A percentile compares a stretch with the other conserved stretches of the same genome.
Conservation (phyloP, 1,140 invertebrate genomes). For the Metopolophium dirhodum region DNA sequence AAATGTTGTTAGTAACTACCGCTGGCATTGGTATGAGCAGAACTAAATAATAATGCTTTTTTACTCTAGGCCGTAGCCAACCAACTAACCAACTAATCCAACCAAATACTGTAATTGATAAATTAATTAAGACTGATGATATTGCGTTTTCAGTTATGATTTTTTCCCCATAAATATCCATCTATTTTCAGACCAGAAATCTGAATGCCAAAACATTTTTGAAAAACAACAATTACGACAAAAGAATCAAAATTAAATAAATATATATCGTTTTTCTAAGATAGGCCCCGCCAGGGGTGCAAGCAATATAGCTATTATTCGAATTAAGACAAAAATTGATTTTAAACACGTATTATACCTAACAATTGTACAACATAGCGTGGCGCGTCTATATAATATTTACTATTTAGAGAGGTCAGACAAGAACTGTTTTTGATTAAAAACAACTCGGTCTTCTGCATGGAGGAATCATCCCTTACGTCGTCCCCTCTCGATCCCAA, state of each 20-base stretch:
- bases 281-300: rapidly evolving
- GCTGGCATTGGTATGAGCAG: too few species aligned
- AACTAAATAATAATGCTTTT: too few species aligned
- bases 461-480: neutral
- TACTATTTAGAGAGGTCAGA: neutral
- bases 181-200: neutral
- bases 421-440: neutral
- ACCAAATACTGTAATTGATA: too few species aligned
- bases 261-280: neutral
- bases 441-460: neutral
- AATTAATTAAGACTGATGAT: too few species aligned
- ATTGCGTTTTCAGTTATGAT: neutral
- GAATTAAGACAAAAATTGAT: neutral
- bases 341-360: neutral
- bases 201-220: neutral
- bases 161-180: neutral
- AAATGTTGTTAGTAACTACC: too few species aligned
- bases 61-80: too few species aligned
- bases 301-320: neutral
- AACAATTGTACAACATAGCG: too few species aligned
- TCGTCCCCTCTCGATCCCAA: neutral
- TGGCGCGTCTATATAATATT: neutral
- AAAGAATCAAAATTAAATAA: neutral
- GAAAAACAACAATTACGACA: neutral
- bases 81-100: too few species aligned